A percentile compares a stretch with the other conserved stretches of the same genome.
These are phyloP conservation scores for Micrasema longulum DNA, from an alignment of 1,140 invertebrate genomes.

Conservation along the genomic window DNA sequence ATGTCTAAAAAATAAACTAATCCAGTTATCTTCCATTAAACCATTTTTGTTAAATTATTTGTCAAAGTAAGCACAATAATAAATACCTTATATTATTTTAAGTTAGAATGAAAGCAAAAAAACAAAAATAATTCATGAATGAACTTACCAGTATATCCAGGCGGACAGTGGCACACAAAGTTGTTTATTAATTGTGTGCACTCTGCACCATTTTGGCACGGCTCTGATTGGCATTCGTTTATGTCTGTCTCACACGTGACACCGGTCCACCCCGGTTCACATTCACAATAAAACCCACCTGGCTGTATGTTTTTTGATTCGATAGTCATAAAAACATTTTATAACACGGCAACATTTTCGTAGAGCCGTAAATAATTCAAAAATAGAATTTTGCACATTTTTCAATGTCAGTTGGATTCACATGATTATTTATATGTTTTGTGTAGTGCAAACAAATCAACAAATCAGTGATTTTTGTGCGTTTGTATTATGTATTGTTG, in stretches of 20 bases:
- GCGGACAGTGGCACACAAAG: slow-evolving; percentile 78
- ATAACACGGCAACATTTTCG: slow-evolving; percentile 20
- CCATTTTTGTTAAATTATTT: too few relatives aligned
- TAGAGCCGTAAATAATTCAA: slow-evolving; percentile 2
- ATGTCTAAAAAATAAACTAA: too few relatives aligned
- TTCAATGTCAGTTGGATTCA: too few relatives aligned
- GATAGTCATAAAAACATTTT: slow-evolving; percentile 34
- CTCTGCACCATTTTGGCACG: slow-evolving; percentile 74
- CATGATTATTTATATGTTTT: neutral
- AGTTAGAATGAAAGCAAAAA: neutral
- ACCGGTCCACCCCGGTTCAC: slow-evolving; percentile 77
- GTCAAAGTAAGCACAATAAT: too few relatives aligned
- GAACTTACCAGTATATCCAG: slow-evolving; percentile 74
- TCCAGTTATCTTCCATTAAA: too few relatives aligned
- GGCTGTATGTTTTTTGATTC: slow-evolving; percentile 58
- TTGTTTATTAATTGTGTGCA: slow-evolving; percentile 71
- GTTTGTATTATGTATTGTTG: slow-evolving; percentile 33
- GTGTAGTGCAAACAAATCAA: slow-evolving; percentile 39
- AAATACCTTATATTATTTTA: too few relatives aligned
- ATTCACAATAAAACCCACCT: slow-evolving; percentile 78
- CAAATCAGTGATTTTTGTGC: slow-evolving; percentile 46
- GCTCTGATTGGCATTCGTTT: slow-evolving; percentile 68
- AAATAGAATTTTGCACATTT: slow-evolving; percentile 4
- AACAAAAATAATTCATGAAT: neutral
- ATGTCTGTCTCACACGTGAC: slow-evolving; percentile 71